Base-by-base conservation (phyloP, 2,113 vertebrate species). In the Rana temporaria region DNA sequence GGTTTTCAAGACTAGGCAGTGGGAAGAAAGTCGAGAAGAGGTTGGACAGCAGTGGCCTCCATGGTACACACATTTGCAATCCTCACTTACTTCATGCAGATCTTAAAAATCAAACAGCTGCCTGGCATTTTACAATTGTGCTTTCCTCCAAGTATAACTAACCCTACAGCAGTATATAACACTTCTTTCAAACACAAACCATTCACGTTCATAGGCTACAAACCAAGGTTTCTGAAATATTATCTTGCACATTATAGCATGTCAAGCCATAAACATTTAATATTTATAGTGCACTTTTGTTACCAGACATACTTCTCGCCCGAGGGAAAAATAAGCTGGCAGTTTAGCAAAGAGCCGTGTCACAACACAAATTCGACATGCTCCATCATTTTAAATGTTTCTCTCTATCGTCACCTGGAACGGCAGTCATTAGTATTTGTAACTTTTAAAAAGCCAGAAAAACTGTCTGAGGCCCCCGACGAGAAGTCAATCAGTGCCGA, bases 311-410 rank as follows among this genome's bases (percentile, higher is more conserved):
- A 80, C 30, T 30, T 48, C 11, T 30, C 12, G 78, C 78, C 78
- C 16, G 48, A 48, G 66, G 78, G 67, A 42, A 7, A 59, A 79
- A 20, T 69, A 57, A 68, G 30, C 66, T 79, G 65, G 30, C 53
- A 65, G 65, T 59, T 70, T 18, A 26, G 78, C 30, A 79, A 38
- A 67, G 66, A 59, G 30, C 78, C 34, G 24, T 80, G 78, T 60
- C 66, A 62, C 67, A 80, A 70, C 66, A 70, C 78, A 80, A 24
- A 62, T 62, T 57, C 8, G n/a, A 71, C 78, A 60, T 48, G 55
- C 19, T 69, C 55, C 55, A 62, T 70, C 66, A 80, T 71, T 80
- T 55, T 59, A 26, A 55, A 69, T 79, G 26, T 59, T 56, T 69
- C 22, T 34, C 66, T 60, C 65, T 38, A 19, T 79, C 22, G 17